Conservation (phyloP, 2,888 invertebrate species). For the Mechanitis messenoides region DNA sequence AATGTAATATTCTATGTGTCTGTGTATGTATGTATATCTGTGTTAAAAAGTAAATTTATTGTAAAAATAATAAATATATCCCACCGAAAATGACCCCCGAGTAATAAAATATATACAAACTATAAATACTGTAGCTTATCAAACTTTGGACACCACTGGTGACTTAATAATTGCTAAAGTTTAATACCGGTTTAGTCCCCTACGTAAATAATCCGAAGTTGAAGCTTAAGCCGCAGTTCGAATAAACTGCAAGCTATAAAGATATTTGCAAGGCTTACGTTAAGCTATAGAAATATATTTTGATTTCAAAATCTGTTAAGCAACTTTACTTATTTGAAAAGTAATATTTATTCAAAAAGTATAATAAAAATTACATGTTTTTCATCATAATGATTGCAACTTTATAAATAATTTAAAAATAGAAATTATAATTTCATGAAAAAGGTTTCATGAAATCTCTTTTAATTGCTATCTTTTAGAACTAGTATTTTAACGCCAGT, state of each 20-base stretch:
- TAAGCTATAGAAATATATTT: background rate
- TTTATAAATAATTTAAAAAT: too few species aligned
- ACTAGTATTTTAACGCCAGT: conserved; percentile 1
- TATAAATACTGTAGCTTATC: conserved; percentile 33
- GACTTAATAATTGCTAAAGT: conserved; percentile 39
- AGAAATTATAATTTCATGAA: too few species aligned
- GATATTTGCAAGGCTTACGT: conserved; percentile 1
- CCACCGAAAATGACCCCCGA: background rate
- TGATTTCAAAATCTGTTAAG: too few species aligned
- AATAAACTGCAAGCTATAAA: background rate
- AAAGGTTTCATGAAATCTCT: too few species aligned
- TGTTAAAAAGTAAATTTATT: too few species aligned
- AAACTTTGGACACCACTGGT: conserved; percentile 34
- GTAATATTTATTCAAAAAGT: too few species aligned
- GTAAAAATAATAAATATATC: too few species aligned
- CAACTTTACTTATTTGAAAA: too few species aligned
- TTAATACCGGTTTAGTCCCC: conserved; percentile 30
- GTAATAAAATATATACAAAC: conserved; percentile 16
- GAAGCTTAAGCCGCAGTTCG: conserved; percentile 10
- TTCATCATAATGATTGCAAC: too few species aligned
- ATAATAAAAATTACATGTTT: too few species aligned
- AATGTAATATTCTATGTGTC: too few species aligned
- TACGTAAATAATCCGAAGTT: conserved; percentile 27
- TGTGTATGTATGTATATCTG: too few species aligned
- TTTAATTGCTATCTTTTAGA: background rate